Percentiles rank a stretch among this genome's conserved stretches.
Conservation (phyloP, 1,140 invertebrate species). For the Chironomus tepperi region DNA sequence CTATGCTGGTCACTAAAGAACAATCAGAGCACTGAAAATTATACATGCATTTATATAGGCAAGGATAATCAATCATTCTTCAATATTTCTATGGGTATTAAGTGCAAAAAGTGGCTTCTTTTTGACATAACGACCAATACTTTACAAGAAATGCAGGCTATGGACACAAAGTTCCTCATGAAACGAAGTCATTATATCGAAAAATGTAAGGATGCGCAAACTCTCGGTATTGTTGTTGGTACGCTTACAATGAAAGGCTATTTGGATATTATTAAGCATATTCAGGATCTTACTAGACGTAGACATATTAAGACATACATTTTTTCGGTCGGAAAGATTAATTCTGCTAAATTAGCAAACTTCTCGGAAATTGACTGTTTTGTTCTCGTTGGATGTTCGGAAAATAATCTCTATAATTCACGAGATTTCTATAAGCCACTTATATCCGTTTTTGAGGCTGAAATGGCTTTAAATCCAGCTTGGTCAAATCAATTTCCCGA, state of each 20-base stretch:
- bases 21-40: not conserved
- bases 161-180: conserved; percentile 52
- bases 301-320: conserved; percentile 80
- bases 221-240: conserved; percentile 79
- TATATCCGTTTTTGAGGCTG: conserved; percentile 85
- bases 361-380: conserved; percentile 75
- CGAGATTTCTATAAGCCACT: conserved; percentile 84
- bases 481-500: conserved; percentile 49
- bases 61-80: conserved; percentile 26
- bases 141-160: conserved; percentile 32
- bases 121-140: conserved; percentile 30
- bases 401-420: conserved; percentile 73
- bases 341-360: conserved; percentile 87
- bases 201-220: conserved; percentile 77
- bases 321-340: conserved; percentile 87
- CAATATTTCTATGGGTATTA: conserved; percentile 21
- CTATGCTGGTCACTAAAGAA: conserved; percentile 19
- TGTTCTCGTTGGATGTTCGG: conserved; percentile 81
- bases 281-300: conserved; percentile 62
- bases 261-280: conserved; percentile 59
- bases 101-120: conserved; percentile 33
- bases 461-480: conserved; percentile 69
- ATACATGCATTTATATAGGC: conserved; percentile 24
- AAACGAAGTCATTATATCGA: conserved; percentile 75
- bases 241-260: conserved; percentile 78